Base-by-base conservation (phyloP, 2,113 vertebrate genomes). In the Thalassarche chlororhynchos region DNA sequence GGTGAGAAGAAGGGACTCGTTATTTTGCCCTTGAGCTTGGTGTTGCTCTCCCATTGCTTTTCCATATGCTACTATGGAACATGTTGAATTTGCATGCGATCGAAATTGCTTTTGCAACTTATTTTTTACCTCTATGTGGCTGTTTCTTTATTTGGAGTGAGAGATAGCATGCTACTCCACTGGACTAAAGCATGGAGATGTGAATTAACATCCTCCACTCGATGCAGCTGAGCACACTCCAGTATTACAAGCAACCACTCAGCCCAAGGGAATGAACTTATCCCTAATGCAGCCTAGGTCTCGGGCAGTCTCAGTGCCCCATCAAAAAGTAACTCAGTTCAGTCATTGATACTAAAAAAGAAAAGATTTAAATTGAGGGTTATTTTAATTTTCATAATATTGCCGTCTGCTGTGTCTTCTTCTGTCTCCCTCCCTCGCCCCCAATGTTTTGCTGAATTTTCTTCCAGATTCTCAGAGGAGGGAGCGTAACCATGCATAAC, bases 381-480 rank as follows among this genome's bases (percentile, higher is more conserved):
- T 78, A 51, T 55, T 82, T 81, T 52, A 64, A 42, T 76, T 85
- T 82, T 51, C 49, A 54, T 12, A 64, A 17, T 23, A 54, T 17
- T 52, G 44, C 13, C 1, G 2, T 57, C 36, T 3, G 2, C 16
- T 19, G 18, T 0, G 0, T 13, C 17, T 31, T 64, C 11, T 47
- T 81, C 51, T 51, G 11, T 21, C n/a, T 84, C 28, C 15, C 61
- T 42, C 49, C 13, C 8, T 8, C 15, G 10, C 1, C 14, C 15
- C 3, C 0, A 0, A 29, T 8, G 36, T 40, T 64, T 49, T 49
- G 38, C 24, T 32, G 26, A 55, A 81, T 78, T 69, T 90, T 69
- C 58, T 79, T 94, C 47, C 42, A 61, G 61, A 7, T 12, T 25
- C 17, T 80, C 54, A 34, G 75, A 85, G 44, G 44, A 87, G 21